phyloP scores from a whole-genome alignment of 2,888 invertebrate genomes.

The Hipparchia sbordonii region DNA sequence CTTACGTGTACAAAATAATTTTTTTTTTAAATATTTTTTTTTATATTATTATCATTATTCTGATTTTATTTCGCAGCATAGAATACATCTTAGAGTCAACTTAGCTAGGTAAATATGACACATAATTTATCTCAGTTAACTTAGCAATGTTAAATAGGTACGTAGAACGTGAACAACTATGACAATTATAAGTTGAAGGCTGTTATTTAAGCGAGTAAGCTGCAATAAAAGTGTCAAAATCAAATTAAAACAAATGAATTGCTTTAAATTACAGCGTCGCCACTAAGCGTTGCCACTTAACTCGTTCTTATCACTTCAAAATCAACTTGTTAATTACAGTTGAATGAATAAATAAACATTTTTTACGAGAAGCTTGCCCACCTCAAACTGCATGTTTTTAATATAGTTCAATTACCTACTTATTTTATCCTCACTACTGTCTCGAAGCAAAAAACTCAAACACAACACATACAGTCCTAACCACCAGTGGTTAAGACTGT shows the following conservation, averaged over 20 bases:
- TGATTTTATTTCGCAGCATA: neutral
- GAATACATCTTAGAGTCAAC: neutral
- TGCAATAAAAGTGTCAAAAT: constrained; percentile 26
- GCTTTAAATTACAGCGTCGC: constrained; percentile 22
- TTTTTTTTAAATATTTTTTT: too few species aligned
- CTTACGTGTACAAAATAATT: too few species aligned
- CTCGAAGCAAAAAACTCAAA: too few species aligned
- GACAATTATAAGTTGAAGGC: constrained; percentile 22
- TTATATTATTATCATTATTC: neutral
- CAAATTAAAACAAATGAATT: constrained; percentile 30
- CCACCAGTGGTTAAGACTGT: too few species aligned
- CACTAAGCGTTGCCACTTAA: constrained; percentile 14
- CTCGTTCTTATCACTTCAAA: constrained; percentile 9
- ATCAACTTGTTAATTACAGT: neutral
- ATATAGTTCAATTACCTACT: too few species aligned
- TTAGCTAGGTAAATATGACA: neutral
- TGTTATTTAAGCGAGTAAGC: constrained; percentile 16
- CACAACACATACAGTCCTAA: too few species aligned
- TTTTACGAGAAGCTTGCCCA: neutral
- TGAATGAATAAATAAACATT: neutral
- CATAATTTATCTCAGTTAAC: neutral
- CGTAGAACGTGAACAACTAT: neutral
- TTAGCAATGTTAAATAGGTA: neutral
- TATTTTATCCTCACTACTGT: too few species aligned
- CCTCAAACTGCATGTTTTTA: too few species aligned